phyloP scores from a whole-genome alignment of 2,888 invertebrate species.

The Lithophane leautieri region DNA sequence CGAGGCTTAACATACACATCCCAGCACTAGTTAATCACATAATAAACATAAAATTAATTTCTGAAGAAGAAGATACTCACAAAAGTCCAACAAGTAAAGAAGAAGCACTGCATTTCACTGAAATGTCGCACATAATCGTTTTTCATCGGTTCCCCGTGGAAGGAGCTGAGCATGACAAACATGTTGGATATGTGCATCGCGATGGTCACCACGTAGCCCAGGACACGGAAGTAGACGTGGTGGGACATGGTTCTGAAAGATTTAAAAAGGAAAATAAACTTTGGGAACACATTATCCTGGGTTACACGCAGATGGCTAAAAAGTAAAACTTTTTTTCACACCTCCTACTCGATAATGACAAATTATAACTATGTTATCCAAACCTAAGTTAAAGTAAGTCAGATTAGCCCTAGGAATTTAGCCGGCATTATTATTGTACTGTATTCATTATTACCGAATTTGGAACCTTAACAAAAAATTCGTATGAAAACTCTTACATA shows the following conservation, averaged over 20 bases:
- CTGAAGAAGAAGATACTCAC: slow-evolving; percentile 27
- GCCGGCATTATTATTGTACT: too few relatives aligned
- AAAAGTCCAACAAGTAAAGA: slow-evolving; percentile 67
- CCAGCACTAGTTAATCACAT: too few relatives aligned
- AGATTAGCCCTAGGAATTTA: too few relatives aligned
- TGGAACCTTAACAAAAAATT: too few relatives aligned
- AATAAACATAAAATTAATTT: too few relatives aligned
- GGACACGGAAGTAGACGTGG: slow-evolving; percentile 54
- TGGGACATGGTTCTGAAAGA: slow-evolving; percentile 48
- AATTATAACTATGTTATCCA: too few relatives aligned
- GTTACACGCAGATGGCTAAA: neutral
- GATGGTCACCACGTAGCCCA: slow-evolving; percentile 53
- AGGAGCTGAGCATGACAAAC: slow-evolving; percentile 43
- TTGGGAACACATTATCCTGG: neutral
- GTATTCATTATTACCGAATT: too few relatives aligned
- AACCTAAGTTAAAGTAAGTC: too few relatives aligned
- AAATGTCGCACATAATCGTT: slow-evolving; percentile 54
- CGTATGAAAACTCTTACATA: too few relatives aligned
- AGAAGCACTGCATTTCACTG: slow-evolving; percentile 54
- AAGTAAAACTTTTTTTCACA: too few relatives aligned
- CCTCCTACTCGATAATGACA: too few relatives aligned
- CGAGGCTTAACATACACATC: too few relatives aligned
- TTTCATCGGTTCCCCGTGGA: slow-evolving; percentile 56
- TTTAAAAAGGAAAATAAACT: neutral
- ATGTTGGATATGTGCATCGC: slow-evolving; percentile 45